Percentiles rank a stretch among this genome's conserved stretches.
Evolutionary conservation across 2,888 invertebrate genomes (phyloP).

Genomic region (Caenorhabditis drosophilae): DNA sequence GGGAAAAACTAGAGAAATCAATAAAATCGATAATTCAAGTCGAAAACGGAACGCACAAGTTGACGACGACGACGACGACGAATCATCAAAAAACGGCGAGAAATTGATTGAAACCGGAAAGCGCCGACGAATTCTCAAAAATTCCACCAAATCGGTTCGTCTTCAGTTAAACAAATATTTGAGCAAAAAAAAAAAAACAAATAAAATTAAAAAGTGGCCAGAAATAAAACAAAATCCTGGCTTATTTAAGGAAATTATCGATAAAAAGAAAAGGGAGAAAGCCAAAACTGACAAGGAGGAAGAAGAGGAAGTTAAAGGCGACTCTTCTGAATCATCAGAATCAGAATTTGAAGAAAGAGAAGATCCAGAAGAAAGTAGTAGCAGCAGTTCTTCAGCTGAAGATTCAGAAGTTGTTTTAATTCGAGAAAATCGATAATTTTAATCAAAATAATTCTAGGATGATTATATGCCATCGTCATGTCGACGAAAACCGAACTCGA

Average conservation of each 20-base stretch:
- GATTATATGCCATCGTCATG: neutral
- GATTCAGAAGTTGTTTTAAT: neutral
- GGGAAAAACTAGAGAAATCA: neutral
- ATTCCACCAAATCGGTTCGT: too few relatives aligned
- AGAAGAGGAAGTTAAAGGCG: neutral
- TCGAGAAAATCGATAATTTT: neutral
- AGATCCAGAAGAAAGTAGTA: neutral
- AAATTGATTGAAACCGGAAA: neutral
- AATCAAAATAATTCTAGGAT: conserved; percentile 1
- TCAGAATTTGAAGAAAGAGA: neutral
- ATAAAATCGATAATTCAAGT: neutral
- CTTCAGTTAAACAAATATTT: too few relatives aligned
- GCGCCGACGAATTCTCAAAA: too few relatives aligned
- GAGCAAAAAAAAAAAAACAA: neutral
- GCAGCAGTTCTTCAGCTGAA: neutral
- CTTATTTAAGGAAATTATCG: neutral
- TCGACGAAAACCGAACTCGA: neutral
- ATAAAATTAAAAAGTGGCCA: neutral
- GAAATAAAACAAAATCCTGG: neutral
- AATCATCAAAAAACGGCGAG: neutral
- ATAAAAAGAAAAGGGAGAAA: neutral
- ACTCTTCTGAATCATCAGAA: too few relatives aligned
- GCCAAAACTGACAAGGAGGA: neutral
- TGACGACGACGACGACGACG: neutral
- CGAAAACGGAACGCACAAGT: too few relatives aligned